Conservation (phyloP, 2,888 invertebrate genomes). For the Hirudinaria manillensis region DNA sequence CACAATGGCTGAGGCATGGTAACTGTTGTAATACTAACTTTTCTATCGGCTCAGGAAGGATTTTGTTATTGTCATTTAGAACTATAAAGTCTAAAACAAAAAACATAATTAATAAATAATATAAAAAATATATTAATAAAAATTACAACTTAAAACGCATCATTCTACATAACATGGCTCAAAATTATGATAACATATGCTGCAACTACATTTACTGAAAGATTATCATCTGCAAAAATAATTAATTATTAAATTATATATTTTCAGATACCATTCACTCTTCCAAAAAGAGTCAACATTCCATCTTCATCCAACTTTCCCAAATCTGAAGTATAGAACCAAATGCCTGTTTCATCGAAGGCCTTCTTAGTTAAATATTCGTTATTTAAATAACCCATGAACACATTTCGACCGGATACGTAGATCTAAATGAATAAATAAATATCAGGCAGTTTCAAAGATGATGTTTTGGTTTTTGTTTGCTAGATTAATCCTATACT, state of each 20-base stretch:
- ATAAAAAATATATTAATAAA: too few relatives aligned
- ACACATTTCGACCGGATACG: slow-evolving; percentile 77
- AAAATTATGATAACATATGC: too few relatives aligned
- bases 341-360: slow-evolving; percentile 72
- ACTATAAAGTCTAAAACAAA: slow-evolving; percentile 69
- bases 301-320: slow-evolving; percentile 72
- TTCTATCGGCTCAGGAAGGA: slow-evolving; percentile 78
- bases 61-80: slow-evolving; percentile 88
- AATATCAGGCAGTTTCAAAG: too few relatives aligned
- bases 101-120: too few relatives aligned
- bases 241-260: neutral
- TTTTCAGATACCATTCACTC: slow-evolving; percentile 52
- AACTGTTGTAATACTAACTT: slow-evolving; percentile 71
- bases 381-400: slow-evolving; percentile 81
- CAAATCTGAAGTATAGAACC: slow-evolving; percentile 81
- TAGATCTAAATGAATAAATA: slow-evolving; percentile 58
- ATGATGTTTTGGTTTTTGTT: too few relatives aligned
- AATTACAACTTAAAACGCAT: too few relatives aligned
- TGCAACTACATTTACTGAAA: too few relatives aligned
- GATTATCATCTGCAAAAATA: too few relatives aligned
- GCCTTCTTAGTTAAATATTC: slow-evolving; percentile 70
- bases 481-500: too few relatives aligned
- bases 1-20: slow-evolving; percentile 70
- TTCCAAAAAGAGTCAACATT: slow-evolving; percentile 70
- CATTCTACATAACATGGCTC: too few relatives aligned